Evolutionary conservation across 2,888 invertebrate species (phyloP), one percentile per base, ranked within the genome.

Genomic region (Apomyelois bistriatella): DNA sequence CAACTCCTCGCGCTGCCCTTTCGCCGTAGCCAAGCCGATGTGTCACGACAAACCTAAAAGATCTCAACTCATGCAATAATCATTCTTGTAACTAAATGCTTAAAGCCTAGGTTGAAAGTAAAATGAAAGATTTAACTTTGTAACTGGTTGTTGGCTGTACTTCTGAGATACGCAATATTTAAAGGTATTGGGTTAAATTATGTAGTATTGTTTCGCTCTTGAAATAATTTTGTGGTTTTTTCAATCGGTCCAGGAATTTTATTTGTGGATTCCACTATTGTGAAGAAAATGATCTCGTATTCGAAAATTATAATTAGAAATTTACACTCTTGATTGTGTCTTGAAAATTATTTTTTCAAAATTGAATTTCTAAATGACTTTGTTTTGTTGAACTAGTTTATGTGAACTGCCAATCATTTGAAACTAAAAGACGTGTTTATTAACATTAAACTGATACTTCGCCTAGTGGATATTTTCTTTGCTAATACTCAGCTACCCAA

Each of bases 1-100:
- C 40, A 40, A 30, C 40, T 50, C 37, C 13, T 22, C 28, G 8
- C 15, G 12, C 16, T 49, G 38, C 48, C 49, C 40, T 50, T 40
- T 50, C 30, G 13, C 22, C 12, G 22, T 30, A 40, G 30, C 37
- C 15, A 30, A 51, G 49, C n/a, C 52, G 41, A 56, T 8, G 52
- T 36, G 28, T 47, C 38, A 47, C 46, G 22, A 36, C 60, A 52
- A 60, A 37, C 41, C 48, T 55, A 28, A 36, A 12, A 10, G 10
- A 1, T 10, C 10, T 10, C 10, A 1, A 13, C 0, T 36, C 36
- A 13, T 37, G 12, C 22, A 1, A 52, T 43, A 36, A 10, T 43
- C 35, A 52, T 7, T 12, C 13, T 13, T 22, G 28, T 17, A n/a
- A n/a, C 7, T 6, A 6, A 3, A 5, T 22, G 22, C 6, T 30